Conservation (phyloP, 2,113 vertebrate genomes). For the Bagarius yarrelli region DNA sequence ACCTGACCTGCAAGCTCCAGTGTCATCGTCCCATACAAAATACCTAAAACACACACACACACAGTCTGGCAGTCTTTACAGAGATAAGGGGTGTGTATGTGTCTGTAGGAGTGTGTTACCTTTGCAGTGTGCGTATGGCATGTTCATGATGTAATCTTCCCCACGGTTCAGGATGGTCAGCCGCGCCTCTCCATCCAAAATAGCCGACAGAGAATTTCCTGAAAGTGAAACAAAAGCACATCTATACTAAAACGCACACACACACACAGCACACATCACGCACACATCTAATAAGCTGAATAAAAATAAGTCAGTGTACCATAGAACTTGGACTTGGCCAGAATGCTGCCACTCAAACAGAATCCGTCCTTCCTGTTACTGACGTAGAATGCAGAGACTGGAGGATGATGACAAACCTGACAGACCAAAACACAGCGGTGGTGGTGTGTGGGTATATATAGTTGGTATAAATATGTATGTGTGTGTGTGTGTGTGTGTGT, state of each 20-base stretch:
- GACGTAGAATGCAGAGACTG: conserved; percentile 95
- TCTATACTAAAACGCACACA: not conserved
- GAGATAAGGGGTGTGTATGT: not conserved
- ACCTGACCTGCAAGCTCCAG: conserved; percentile 92
- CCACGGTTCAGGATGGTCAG: conserved; percentile 92
- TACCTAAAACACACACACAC: conserved; percentile 72
- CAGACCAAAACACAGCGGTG: not conserved
- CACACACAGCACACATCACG: not conserved
- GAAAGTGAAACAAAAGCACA: conserved; percentile 54
- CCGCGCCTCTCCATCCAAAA: conserved; percentile 92
- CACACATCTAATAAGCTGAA: not conserved
- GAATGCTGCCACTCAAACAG: conserved; percentile 96
- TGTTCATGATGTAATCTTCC: conserved; percentile 97
- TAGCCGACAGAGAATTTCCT: conserved; percentile 97
- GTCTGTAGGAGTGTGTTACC: conserved; percentile 69
- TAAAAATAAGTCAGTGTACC: conserved; percentile 65
- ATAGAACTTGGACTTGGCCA: conserved; percentile 98
- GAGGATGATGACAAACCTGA: conserved; percentile 97
- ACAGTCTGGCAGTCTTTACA: not conserved
- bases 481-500: not conserved
- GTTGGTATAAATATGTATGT: too few species aligned
- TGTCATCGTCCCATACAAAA: conserved; percentile 97
- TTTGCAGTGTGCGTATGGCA: conserved; percentile 99
- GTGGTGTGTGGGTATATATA: not conserved
- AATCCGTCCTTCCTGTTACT: conserved; percentile 99